phyloP scores from a whole-genome alignment of 2,113 vertebrate species.

The Poecilia latipinna region DNA sequence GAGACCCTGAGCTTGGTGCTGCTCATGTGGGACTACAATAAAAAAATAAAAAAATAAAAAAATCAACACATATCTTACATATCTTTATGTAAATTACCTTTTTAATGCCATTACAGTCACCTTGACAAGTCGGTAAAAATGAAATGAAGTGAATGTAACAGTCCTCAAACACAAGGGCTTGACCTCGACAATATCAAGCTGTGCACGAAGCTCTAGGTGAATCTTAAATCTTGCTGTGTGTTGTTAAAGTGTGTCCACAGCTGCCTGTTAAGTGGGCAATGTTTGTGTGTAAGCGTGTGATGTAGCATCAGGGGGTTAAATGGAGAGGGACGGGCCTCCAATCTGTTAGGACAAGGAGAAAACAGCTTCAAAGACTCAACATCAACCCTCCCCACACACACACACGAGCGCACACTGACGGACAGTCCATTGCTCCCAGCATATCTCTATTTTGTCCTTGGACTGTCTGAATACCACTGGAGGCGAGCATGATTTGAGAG shows the following conservation, averaged over 20 bases:
- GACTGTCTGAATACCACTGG: conserved; percentile 79
- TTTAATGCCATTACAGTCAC: conserved; percentile 56
- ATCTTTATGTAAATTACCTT: conserved; percentile 57
- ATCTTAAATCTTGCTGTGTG: conserved; percentile 51
- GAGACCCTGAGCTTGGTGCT: conserved; percentile 33
- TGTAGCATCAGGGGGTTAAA: conserved; percentile 64
- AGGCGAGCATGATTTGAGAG: conserved; percentile 77
- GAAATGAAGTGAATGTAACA: conserved; percentile 48
- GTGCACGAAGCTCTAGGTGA: conserved; percentile 32
- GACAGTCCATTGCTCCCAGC: conserved; percentile 76
- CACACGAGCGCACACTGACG: conserved; percentile 58
- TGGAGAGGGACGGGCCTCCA: conserved; percentile 57
- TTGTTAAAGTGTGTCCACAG: conserved; percentile 38
- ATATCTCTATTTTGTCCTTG: conserved; percentile 81
- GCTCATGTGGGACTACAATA: conserved; percentile 31
- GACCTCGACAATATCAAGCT: conserved; percentile 52
- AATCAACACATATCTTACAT: conserved; percentile 26
- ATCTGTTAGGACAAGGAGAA: conserved; percentile 69
- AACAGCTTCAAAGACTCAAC: conserved; percentile 71
- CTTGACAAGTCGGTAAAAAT: conserved; percentile 69
- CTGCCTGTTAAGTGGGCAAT: conserved; percentile 39
- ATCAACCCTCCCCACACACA: conserved; percentile 41
- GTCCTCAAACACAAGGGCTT: conserved; percentile 56
- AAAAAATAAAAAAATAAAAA: conserved; percentile 8
- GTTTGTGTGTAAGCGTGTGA: conserved; percentile 45